Evolutionary conservation across 2,797 vertebrate genomes (phyloP).

Genomic region (Sebastes diploproa): DNA sequence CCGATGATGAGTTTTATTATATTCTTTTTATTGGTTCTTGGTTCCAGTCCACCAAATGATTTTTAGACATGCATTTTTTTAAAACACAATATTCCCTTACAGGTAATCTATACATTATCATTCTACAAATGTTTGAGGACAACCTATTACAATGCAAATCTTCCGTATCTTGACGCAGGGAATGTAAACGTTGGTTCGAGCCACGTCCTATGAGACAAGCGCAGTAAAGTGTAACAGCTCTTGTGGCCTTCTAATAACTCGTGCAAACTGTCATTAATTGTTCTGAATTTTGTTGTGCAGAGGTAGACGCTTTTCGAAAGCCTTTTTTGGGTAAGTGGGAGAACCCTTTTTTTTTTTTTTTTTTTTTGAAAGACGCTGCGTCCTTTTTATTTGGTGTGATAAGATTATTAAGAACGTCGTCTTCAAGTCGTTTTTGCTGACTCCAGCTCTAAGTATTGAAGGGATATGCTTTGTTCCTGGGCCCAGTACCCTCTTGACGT

Average conservation of each 20-base stretch:
- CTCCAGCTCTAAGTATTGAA: slow-evolving; percentile 92
- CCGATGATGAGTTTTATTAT: slow-evolving; percentile 88
- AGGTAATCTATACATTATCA: slow-evolving; percentile 91
- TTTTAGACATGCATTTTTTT: slow-evolving; percentile 94
- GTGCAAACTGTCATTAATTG: slow-evolving; percentile 95
- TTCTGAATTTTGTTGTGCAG: slow-evolving; percentile 96
- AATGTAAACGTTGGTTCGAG: slow-evolving; percentile 88
- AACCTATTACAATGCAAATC: slow-evolving; percentile 90
- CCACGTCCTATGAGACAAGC: slow-evolving; percentile 92
- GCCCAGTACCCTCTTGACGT: slow-evolving; percentile 84
- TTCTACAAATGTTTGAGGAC: slow-evolving; percentile 91
- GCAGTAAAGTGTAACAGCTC: slow-evolving; percentile 91
- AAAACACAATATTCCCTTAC: slow-evolving; percentile 94
- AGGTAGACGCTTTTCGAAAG: slow-evolving; percentile 99
- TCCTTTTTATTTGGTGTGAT: slow-evolving; percentile 98
- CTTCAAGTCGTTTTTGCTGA: slow-evolving; percentile 94
- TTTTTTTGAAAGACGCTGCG: slow-evolving; percentile 87
- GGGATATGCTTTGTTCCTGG: slow-evolving; percentile 93
- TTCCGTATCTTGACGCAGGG: slow-evolving; percentile 86
- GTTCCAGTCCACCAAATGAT: slow-evolving; percentile 95
- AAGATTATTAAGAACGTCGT: slow-evolving; percentile 90
- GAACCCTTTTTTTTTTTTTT: slow-evolving; percentile 87
- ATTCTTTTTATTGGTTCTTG: slow-evolving; percentile 83
- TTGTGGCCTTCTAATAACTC: slow-evolving; percentile 92
- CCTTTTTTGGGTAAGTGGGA: slow-evolving; percentile 96